Conservation (phyloP, 2,888 invertebrate genomes). For the Phaonia tiefii region DNA sequence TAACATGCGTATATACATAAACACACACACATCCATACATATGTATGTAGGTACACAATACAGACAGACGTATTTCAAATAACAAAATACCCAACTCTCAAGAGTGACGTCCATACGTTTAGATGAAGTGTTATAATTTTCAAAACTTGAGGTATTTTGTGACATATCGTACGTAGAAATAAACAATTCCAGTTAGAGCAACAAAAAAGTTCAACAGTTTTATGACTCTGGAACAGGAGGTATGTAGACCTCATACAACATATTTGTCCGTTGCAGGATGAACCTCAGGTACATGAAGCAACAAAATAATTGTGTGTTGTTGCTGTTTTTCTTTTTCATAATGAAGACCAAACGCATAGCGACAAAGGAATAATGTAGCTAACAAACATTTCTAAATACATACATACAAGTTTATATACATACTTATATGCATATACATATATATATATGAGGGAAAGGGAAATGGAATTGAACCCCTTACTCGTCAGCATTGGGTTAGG, state of each 20-base stretch:
- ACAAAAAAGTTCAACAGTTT: conserved; percentile 10
- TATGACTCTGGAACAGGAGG: not conserved
- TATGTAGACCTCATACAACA: conserved; percentile 19
- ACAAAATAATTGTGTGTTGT: not conserved
- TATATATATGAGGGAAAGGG: too few species aligned
- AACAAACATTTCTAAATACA: too few species aligned
- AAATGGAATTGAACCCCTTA: too few species aligned
- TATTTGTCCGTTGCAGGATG: conserved; percentile 1
- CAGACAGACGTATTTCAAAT: not conserved
- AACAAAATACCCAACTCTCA: conserved; percentile 26
- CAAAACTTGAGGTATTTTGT: conserved; percentile 32
- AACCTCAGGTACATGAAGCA: not conserved
- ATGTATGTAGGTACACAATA: too few species aligned
- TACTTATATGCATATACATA: not conserved
- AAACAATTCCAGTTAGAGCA: conserved; percentile 9
- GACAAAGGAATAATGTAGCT: not conserved
- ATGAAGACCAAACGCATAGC: not conserved
- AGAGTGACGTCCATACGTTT: conserved; percentile 25
- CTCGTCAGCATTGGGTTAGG: too few species aligned
- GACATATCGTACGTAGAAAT: conserved; percentile 25
- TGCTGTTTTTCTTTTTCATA: not conserved
- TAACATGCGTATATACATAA: not conserved
- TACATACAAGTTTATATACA: too few species aligned
- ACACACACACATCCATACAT: not conserved
- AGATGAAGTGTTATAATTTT: conserved; percentile 33